Evolutionary conservation across 53 echinoderm and acorn worm genomes (phyloP).

Genomic region (Apostichopus leukothele): DNA sequence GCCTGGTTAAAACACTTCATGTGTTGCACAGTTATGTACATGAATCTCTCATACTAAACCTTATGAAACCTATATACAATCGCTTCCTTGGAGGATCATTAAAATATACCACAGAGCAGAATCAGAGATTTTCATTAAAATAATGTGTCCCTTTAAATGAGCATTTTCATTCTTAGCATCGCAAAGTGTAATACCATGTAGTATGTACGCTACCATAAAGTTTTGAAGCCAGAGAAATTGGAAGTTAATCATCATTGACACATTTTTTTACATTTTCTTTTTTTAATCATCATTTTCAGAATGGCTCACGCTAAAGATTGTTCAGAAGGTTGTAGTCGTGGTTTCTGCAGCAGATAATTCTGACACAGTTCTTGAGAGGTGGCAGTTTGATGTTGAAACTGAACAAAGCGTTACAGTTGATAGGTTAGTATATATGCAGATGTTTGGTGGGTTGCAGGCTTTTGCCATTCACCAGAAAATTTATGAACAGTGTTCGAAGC

Average conservation of each 20-base stretch:
- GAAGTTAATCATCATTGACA: background rate
- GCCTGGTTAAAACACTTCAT: no score
- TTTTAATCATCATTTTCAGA: constrained; percentile 39
- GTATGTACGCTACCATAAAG: no score
- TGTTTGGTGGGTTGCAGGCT: background rate
- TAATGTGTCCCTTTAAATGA: no score
- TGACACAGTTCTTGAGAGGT: constrained; percentile 83
- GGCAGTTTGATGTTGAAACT: constrained; percentile 97
- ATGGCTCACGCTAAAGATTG: constrained; percentile 82
- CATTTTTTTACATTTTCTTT: background rate
- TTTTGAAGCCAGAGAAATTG: no score
- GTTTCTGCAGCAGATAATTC: constrained; percentile 70
- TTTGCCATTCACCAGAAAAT: background rate
- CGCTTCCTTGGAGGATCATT: no score
- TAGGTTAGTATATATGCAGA: constrained; percentile 51
- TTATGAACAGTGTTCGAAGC: background rate
- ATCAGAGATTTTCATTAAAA: no score
- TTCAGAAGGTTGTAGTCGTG: constrained; percentile 88
- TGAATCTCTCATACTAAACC: no score
- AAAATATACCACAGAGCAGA: no score
- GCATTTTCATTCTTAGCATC: no score
- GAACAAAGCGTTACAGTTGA: constrained; percentile 82
- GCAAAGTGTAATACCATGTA: no score
- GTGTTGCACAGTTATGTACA: no score
- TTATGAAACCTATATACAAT: no score